Evolutionary conservation across 2,113 vertebrate species (phyloP).

Genomic region (Microtus pennsylvanicus): DNA sequence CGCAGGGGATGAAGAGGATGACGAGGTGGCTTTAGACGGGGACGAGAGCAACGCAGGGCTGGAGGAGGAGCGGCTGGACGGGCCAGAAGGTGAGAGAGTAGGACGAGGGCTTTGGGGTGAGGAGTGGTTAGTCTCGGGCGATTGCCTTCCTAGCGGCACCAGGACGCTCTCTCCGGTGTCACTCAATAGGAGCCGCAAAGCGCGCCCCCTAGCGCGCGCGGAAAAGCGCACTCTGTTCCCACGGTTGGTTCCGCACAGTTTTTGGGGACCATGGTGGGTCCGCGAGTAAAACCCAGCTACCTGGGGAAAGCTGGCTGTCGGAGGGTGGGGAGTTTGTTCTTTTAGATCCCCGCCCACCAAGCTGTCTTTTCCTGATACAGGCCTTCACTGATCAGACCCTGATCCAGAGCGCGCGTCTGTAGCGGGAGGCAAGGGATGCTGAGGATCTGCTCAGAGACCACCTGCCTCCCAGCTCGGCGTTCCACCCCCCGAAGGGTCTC

Average conservation of each 20-base stretch:
- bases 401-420: background rate
- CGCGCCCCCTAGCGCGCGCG: background rate
- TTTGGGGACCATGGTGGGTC: background rate
- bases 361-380: background rate
- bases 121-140: background rate
- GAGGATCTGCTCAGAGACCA: conserved; percentile 16
- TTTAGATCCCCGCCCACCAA: background rate
- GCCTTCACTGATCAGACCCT: conserved; percentile 77
- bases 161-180: too few relatives aligned
- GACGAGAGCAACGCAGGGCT: background rate
- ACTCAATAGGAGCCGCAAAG: background rate
- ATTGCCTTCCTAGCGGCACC: background rate
- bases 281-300: background rate
- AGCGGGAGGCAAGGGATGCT: background rate
- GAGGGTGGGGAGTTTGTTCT: background rate
- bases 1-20: conserved; percentile 78
- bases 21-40: conserved; percentile 50
- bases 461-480: background rate
- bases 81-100: conserved; percentile 69
- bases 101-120: background rate
- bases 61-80: conserved; percentile 79
- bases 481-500: background rate
- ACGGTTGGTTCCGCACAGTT: background rate
- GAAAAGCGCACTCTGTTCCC: background rate
- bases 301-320: background rate